A percentile compares a stretch with the other conserved stretches of the same genome.
phyloP scores from a whole-genome alignment of 2,888 invertebrate species.

The Trichopoda pennipes region DNA sequence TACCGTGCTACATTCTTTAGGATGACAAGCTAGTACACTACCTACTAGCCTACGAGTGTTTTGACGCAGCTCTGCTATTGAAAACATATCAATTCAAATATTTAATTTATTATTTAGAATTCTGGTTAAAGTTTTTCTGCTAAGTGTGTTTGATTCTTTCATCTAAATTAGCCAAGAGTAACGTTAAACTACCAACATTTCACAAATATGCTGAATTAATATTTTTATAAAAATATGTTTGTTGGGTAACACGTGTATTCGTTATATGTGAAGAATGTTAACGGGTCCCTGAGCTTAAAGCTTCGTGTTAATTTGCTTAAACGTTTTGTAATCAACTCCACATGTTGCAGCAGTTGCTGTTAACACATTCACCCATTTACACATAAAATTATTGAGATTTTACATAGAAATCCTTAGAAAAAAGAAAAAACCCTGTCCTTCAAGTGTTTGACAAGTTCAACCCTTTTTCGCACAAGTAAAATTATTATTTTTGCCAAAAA shows the following conservation, averaged over 20 bases:
- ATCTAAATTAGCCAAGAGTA: too few relatives aligned
- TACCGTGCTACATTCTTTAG: too few relatives aligned
- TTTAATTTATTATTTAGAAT: too few relatives aligned
- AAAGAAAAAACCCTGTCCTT: conserved; percentile 13
- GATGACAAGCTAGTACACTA: too few relatives aligned
- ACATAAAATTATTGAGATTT: conserved; percentile 21
- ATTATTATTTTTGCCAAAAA: conserved; percentile 23
- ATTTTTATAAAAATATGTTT: too few relatives aligned
- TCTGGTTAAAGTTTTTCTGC: too few relatives aligned
- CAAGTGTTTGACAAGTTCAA: conserved; percentile 59
- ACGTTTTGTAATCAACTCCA: conserved; percentile 74
- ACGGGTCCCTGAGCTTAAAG: conserved; percentile 70
- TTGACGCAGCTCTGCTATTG: too few relatives aligned
- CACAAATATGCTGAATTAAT: too few relatives aligned
- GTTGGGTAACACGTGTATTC: neutral
- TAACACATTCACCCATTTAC: conserved; percentile 25
- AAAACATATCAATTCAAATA: too few relatives aligned
- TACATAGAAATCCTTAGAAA: conserved; percentile 38
- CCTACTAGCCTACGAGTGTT: too few relatives aligned
- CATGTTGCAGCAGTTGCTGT: conserved; percentile 64
- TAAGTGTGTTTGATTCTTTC: too few relatives aligned
- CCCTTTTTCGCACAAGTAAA: conserved; percentile 52
- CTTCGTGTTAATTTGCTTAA: conserved; percentile 77
- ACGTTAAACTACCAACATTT: too few relatives aligned
- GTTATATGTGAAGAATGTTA: conserved; percentile 52